Conservation (phyloP, 2,888 invertebrate species). For the Callosobruchus maculatus region DNA sequence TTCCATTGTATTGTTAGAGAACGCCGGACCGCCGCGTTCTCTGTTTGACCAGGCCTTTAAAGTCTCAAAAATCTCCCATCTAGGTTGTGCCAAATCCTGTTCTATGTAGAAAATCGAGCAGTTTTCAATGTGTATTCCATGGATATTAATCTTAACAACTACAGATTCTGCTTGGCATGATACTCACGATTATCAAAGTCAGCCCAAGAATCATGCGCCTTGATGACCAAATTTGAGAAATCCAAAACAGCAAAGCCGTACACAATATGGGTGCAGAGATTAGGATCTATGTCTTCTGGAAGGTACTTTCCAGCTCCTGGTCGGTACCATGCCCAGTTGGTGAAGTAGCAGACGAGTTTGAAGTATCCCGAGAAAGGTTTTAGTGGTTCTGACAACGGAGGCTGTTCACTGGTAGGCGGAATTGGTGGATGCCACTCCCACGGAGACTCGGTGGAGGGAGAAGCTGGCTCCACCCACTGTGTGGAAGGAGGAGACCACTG, state of each 20-base stretch:
- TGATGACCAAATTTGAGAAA: slow-evolving; percentile 71
- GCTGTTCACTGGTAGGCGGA: slow-evolving; percentile 42
- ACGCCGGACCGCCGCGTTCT: too few species aligned
- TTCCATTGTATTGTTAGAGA: too few species aligned
- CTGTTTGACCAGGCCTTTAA: too few species aligned
- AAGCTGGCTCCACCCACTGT: slow-evolving; percentile 24
- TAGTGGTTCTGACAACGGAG: slow-evolving; percentile 48
- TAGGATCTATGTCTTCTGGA: slow-evolving; percentile 82
- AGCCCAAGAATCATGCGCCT: slow-evolving; percentile 87
- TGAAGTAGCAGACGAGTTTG: slow-evolving; percentile 87
- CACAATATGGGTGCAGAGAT: slow-evolving; percentile 87
- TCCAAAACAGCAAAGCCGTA: slow-evolving; percentile 93
- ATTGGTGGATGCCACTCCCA: slow-evolving; percentile 41
- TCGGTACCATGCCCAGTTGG: slow-evolving; percentile 92
- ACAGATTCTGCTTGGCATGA: too few species aligned
- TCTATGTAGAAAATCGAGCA: too few species aligned
- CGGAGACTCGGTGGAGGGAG: slow-evolving; percentile 13
- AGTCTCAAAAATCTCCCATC: too few species aligned
- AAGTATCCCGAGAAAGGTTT: slow-evolving; percentile 62
- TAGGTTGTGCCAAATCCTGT: too few species aligned
- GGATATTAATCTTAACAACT: too few species aligned
- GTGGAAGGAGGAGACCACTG: slow-evolving; percentile 9
- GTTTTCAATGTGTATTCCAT: too few species aligned
- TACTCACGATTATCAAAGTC: slow-evolving; percentile 79
- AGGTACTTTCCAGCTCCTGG: slow-evolving; percentile 76